Evolutionary conservation across 2,113 vertebrate species (phyloP).

Genomic region (Antechinus stuartii): DNA sequence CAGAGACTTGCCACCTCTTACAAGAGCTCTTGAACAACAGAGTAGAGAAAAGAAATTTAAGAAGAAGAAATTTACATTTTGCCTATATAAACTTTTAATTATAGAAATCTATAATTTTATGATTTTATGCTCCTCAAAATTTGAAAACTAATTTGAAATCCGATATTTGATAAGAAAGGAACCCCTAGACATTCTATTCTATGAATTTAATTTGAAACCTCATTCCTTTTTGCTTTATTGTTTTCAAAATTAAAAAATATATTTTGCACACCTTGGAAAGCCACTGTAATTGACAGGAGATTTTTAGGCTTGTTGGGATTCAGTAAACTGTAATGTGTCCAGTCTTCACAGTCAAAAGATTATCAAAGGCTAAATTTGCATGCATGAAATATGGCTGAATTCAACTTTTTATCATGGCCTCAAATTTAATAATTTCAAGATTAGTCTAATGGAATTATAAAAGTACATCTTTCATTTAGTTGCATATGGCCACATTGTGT

Average conservation of each 20-base stretch:
- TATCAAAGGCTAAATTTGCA: neutral
- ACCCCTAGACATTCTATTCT: neutral
- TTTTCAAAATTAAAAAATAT: constrained; percentile 18
- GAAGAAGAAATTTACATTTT: neutral
- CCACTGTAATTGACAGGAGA: neutral
- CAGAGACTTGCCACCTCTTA: neutral
- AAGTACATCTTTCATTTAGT: neutral
- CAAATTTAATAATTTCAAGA: neutral
- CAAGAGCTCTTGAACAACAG: neutral
- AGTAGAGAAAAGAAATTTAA: neutral
- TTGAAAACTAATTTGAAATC: neutral
- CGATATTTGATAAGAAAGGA: neutral
- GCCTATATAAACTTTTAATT: neutral
- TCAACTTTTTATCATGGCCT: neutral
- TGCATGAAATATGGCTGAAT: neutral
- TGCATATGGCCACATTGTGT: neutral
- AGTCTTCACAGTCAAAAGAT: neutral
- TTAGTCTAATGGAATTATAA: neutral
- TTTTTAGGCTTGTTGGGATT: neutral
- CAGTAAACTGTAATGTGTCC: neutral
- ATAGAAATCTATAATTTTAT: neutral
- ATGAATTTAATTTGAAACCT: neutral
- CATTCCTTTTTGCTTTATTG: neutral
- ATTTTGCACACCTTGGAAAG: neutral
- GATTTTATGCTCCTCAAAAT: neutral